Evolutionary conservation across 2,888 invertebrate genomes (phyloP), one percentile per base, ranked within the genome.

Genomic region (Tachina lurida): DNA sequence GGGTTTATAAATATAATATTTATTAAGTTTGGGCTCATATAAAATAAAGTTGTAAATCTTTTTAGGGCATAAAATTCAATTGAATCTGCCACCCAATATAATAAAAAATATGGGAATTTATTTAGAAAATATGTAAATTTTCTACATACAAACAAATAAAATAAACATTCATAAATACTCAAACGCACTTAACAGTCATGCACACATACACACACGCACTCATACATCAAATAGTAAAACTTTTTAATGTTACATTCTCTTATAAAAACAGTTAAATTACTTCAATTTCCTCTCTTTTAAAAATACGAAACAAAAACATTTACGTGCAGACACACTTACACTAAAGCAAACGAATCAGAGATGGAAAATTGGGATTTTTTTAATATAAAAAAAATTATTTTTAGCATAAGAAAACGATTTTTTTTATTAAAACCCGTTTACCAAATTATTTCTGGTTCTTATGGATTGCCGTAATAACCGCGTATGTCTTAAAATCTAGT

Each of bases 31-130:
- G 19, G 60, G 71, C 52, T 65, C 67, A 75, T 58, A 75, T 22
- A 71, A 31, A 31, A 80, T 84, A 80, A 80, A 80, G 54, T 81
- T 78, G 62, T 63, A 74, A 85, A 85, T 85, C 70, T 63, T 85
- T 85, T 81, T 47, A 31, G 67, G 84, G 80, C 74, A 81, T 80
- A 77, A 81, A 85, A 85, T 81, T 85, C 77, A 81, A 85, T 85
- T 85, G 81, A 78, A 81, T 81, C 22, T 81, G 81, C 76, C 81
- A 81, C 63, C 63, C 74, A 63, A 78, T 78, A 8, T 19, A 68
- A 81, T 78, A 85, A 81, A 85, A 81, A 80, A 80, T 79, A 84
- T 84, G 47, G 45, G 52, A 79, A 80, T 71, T 79, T 71, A 80
- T 75, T 79, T 52, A 45, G 54, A 54, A 76, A 78, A 78, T 81